Base-by-base conservation (phyloP, 2,113 vertebrate genomes). In the Sigmodon hispidus region DNA sequence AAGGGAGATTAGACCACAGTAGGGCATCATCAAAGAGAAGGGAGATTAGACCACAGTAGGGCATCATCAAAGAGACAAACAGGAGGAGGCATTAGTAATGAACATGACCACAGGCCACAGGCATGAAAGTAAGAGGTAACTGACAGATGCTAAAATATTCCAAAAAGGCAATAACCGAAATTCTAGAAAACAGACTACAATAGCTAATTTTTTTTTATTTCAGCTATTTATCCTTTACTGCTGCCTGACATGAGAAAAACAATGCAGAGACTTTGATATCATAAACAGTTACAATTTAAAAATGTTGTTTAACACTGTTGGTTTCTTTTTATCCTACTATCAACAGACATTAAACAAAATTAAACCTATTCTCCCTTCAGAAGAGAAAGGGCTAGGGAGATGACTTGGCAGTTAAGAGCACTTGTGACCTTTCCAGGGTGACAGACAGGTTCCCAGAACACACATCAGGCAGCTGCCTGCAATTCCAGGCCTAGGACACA, bases 321-420 rank as follows among this genome's bases (percentile, higher is more conserved):
- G 21, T 70, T 73, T 91, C 21, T 77, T 92, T 97, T 79, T 83
- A 92, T 72, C 80, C 29, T 96, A 63, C 4, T 24, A 94, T 5
- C 17, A 1, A 87, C 45, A 83, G 29, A 89, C 40, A 55, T 59
- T 75, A 80, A 91, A 89, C 22, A 95, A 79, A 84, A 93, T 4
- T 29, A 93, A 50, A 40, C 40, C 75, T 79, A 50, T 13, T 34
- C 69, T 69, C 7, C 45, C 21, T 79, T 72, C 57, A 84, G 87
- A 84, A 91, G 93, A 76, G 1, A n/a, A 5, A 34, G 3, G 40
- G 29, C 61, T 36, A 13, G 13, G 63, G 55, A 43, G n/a, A 10
- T 17, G 55, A 16, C n/a, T 31, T 9, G 15, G n/a, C 24, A 61
- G 24, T 61, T 61, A 61, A 21, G 19, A 48, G 61, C 61, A 65